Evolutionary conservation across 1,140 invertebrate genomes (phyloP), one percentile per base, ranked within the genome.

Genomic region (Pogonus chalceus): DNA sequence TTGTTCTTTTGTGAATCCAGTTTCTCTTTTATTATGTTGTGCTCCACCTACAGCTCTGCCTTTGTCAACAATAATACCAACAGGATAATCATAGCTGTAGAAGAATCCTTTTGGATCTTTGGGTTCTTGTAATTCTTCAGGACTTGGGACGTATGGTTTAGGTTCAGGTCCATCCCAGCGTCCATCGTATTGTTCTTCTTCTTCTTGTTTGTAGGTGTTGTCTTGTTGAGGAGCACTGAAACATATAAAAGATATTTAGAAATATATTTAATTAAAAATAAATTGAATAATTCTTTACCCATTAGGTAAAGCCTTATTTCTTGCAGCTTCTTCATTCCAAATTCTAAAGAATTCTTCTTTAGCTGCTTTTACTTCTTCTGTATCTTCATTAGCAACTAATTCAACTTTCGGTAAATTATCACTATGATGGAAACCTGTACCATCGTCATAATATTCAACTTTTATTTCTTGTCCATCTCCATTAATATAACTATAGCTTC

Each of bases 71-170:
- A 78, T 74, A 51, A 77, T 74, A 47, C 75, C 79, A 9, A 80
- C 79, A 24, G 80, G 79, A 65, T 83, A 83, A 56, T 78, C 76
- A 68, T 78, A 80, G 54, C 72, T 76, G 63, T 83, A 83, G 73
- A 79, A 82, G 72, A 83, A 83, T 50, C 80, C 81, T 64, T 76
- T 76, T 31, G 81, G 80, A 23, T 79, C 79, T n/a, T 80, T 79
- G n/a, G 56, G 51, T 60, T 75, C 71, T 59, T 72, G 70, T 22
- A 64, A 64, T 2, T 20, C 16, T 18, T 49, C 48, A 12, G 48
- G 48, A 9, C 39, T 60, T 59, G 48, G 62, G 54, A 35, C 60
- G 60, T 23, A 48, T 4, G 9, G 9, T 43, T 43, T n/a, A n/a
- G n/a, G 37, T 43, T 43, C 37, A 18, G 37, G 37, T 43, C 18